Conservation (phyloP, 2,113 vertebrate species). For the Tonatia bakeri region DNA sequence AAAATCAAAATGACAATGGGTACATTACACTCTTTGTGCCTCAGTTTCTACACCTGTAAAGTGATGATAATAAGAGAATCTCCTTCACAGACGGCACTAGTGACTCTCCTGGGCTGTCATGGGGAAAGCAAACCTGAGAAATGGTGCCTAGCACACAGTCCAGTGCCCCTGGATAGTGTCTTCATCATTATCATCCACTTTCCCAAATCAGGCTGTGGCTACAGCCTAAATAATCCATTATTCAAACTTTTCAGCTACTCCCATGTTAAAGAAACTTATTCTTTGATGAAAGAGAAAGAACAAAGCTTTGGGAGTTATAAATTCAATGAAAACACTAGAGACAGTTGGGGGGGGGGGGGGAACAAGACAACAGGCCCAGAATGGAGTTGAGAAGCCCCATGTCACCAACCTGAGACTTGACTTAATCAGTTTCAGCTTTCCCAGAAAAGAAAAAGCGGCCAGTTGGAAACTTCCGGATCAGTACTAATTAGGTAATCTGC, state of each 20-base stretch:
- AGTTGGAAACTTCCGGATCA: neutral
- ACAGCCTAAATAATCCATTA: neutral
- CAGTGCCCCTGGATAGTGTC: fast-evolving
- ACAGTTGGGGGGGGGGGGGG: neutral
- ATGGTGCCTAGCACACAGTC: too few species aligned
- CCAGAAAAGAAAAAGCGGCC: neutral
- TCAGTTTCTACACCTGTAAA: too few species aligned
- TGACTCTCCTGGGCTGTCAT: neutral
- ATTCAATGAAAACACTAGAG: neutral
- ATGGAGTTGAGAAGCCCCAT: neutral
- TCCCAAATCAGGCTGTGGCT: neutral
- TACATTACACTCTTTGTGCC: neutral
- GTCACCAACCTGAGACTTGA: neutral
- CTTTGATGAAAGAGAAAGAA: neutral
- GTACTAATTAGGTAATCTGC: neutral
- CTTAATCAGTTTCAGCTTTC: neutral
- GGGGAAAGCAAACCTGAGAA: too few species aligned
- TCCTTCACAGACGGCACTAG: neutral
- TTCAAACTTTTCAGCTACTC: neutral
- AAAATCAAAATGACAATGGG: neutral
- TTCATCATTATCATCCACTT: neutral
- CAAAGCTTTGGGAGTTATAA: neutral
- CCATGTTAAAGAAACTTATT: neutral
- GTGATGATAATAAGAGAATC: neutral
- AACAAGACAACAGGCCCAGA: neutral